Conservation (phyloP, 2,888 invertebrate species). For the Latrodectus elegans region DNA sequence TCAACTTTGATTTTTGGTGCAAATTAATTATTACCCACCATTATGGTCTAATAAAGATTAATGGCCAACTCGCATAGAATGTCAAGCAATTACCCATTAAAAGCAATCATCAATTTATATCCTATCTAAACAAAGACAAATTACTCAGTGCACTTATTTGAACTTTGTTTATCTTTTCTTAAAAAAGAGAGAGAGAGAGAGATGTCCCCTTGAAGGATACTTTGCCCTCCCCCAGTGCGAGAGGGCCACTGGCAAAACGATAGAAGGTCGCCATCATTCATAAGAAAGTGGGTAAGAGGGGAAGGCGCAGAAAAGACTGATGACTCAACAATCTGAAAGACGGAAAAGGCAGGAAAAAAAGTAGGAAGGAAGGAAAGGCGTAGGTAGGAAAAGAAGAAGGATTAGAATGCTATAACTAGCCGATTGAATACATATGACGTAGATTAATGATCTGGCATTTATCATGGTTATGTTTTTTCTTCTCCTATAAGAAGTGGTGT, state of each 20-base stretch:
- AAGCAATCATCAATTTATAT: too few relatives aligned
- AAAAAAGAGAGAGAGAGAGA: too few relatives aligned
- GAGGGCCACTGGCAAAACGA: neutral
- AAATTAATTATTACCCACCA: too few relatives aligned
- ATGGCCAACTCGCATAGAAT: too few relatives aligned
- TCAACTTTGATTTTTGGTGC: too few relatives aligned
- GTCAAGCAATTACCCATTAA: too few relatives aligned
- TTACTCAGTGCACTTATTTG: too few relatives aligned
- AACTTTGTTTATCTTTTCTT: too few relatives aligned
- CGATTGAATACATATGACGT: slow-evolving; percentile 57
- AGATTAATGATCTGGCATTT: slow-evolving; percentile 27
- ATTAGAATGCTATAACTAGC: slow-evolving; percentile 46
- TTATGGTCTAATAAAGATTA: too few relatives aligned
- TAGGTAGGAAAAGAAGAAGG: neutral
- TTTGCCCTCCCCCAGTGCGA: too few relatives aligned
- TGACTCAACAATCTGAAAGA: slow-evolving; percentile 29
- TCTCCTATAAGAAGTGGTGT: neutral
- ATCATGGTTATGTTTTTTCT: neutral
- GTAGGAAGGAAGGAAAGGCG: slow-evolving; percentile 13
- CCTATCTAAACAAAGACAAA: too few relatives aligned
- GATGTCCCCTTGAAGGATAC: too few relatives aligned
- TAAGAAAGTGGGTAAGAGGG: neutral
- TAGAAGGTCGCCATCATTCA: slow-evolving; percentile 2
- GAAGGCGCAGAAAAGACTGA: slow-evolving; percentile 34
- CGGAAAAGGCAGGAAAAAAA: slow-evolving; percentile 20